Conservation (phyloP, 2,113 vertebrate species). For the Prinia subflava region DNA sequence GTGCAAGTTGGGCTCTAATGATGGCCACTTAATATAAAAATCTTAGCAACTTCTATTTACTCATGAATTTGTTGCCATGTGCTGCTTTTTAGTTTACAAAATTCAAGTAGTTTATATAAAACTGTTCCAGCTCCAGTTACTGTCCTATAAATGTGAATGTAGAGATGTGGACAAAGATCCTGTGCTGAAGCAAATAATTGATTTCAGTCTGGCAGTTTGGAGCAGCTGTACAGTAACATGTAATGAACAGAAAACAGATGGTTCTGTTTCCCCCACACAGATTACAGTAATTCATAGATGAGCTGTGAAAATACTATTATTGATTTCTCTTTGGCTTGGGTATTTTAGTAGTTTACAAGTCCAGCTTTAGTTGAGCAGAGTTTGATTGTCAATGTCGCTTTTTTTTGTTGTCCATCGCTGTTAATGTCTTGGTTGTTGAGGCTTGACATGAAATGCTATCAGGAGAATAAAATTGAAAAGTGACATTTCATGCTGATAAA, state of each 20-base stretch:
- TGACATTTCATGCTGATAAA: not conserved
- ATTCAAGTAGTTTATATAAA: not conserved
- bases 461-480: not conserved
- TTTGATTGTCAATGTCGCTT: not conserved
- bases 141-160: not conserved
- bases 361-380: not conserved
- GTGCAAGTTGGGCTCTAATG: not conserved
- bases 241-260: not conserved
- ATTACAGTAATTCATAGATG: not conserved
- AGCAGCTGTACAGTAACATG: not conserved
- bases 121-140: not conserved
- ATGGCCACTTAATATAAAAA: not conserved
- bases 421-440: not conserved
- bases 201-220: not conserved
- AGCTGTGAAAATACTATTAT: not conserved
- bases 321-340: not conserved
- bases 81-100: not conserved
- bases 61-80: not conserved
- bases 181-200: not conserved
- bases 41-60: not conserved
- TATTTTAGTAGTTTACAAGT: not conserved
- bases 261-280: not conserved
- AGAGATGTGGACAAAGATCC: not conserved
- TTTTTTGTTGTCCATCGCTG: not conserved
- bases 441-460: fast-evolving